Base-by-base conservation (phyloP, 2,888 invertebrate genomes). In the Lissonota sp. region DNA sequence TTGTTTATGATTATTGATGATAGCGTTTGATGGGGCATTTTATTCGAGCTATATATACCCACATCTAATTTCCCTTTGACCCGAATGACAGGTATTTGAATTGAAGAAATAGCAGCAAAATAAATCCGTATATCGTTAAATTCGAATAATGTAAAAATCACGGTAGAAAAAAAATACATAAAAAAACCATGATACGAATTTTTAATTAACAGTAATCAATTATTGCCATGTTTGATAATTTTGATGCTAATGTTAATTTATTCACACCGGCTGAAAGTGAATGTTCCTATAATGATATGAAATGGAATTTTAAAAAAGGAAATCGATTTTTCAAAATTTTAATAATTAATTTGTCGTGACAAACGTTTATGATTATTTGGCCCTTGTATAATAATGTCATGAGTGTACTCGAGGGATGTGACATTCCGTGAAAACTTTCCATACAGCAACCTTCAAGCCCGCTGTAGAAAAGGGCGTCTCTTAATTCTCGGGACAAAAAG, bases 1-100 rank as follows among this genome's bases (percentile, higher is more conserved):
- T 77, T 71, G 49, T 66, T 82, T 71, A 67, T 79, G 42, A 71
- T 75, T 71, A 71, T 78, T 74, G 60, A 78, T 62, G 78, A 78
- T 51, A 71, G 71, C 44, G 55, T 37, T 39, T 26, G 14, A 39
- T 51, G 49, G 14, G 37, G 26, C 3, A 58, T 42, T 53, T 37
- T 57, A 51, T 72, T 72, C 42, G 44, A 57, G 26, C 49, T 14
- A 57, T 60, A 51, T 12, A 40, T 40, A 12, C 37, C 6, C 2
- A 26, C 26, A 26, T 26, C 26, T 3, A 10, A 14, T 67, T 60
- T 60, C 62, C 49, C 44, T 53, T 77, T 58, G 57, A 76, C 55
- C 63, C 44, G 10, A 66, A 62, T 66, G 51, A 14, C 53, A 2
- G 26, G 26, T 26, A 26, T 26, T 26, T 26, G 3, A 26, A 12